These are phyloP conservation scores for Polypedilum pembai DNA, from an alignment of 1,140 invertebrate genomes.

Conservation along the genomic window DNA sequence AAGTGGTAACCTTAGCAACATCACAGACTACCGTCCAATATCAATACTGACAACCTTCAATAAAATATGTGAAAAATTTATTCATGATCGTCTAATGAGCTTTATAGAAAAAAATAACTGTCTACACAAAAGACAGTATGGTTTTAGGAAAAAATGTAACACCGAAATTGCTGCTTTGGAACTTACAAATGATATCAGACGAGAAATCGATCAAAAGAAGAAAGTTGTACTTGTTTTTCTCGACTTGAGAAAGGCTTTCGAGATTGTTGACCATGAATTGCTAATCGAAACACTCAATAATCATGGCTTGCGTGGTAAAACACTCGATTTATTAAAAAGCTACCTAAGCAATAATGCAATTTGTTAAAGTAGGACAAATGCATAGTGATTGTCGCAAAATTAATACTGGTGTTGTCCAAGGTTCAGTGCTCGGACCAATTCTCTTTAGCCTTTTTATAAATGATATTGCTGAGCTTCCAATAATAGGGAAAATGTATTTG, in stretches of 20 bases:
- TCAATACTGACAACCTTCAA: background rate
- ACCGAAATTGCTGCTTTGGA: slow-evolving; percentile 32
- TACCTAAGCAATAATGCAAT: background rate
- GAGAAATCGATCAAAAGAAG: slow-evolving; percentile 19
- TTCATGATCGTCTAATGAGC: slow-evolving; percentile 32
- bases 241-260: slow-evolving; percentile 33
- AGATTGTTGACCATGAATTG: slow-evolving; percentile 32
- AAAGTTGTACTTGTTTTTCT: slow-evolving; percentile 31
- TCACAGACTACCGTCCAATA: background rate
- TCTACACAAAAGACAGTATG: slow-evolving; percentile 34
- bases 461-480: background rate
- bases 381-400: background rate
- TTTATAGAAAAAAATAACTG: slow-evolving; percentile 34
- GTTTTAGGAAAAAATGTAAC: slow-evolving; percentile 34
- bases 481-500: background rate
- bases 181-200: background rate
- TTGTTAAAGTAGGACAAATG: background rate
- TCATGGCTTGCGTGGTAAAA: slow-evolving; percentile 24
- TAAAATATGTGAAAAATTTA: slow-evolving; percentile 34
- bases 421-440: background rate
- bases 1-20: slow-evolving; percentile 1
- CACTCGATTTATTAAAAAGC: background rate
- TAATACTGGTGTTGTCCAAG: background rate
- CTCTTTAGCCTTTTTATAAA: background rate
- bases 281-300: slow-evolving; percentile 26